A percentile compares a stretch with the other conserved stretches of the same genome.
Conservation (phyloP, 1,140 invertebrate species). For the Magallana gigas region DNA sequence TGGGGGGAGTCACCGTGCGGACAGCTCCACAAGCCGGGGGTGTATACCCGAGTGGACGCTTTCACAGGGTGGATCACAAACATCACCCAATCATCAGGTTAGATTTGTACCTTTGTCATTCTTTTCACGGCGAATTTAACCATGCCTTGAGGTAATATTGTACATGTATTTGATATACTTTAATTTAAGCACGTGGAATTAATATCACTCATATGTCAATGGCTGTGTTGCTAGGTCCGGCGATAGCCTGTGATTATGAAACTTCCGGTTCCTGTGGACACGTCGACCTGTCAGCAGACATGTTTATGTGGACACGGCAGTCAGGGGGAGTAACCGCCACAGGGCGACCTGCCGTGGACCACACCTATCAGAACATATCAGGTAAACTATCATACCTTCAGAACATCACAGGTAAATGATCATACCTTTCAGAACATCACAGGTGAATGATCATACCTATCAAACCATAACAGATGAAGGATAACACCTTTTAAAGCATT, state of each 20-base stretch:
- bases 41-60: constrained; percentile 89
- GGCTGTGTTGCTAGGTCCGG: too few relatives aligned
- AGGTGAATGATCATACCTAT: too few relatives aligned
- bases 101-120: too few relatives aligned
- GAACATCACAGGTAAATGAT: too few relatives aligned
- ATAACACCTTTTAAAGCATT: too few relatives aligned
- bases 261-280: constrained; percentile 57
- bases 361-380: constrained; percentile 45
- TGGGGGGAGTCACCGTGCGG: constrained; percentile 94
- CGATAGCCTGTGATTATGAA: constrained; percentile 59
- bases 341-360: constrained; percentile 48
- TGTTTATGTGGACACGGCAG: constrained; percentile 61
- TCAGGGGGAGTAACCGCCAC: constrained; percentile 46
- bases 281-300: constrained; percentile 48
- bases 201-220: neutral
- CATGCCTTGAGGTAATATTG: too few relatives aligned
- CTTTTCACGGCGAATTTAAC: too few relatives aligned
- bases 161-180: too few relatives aligned
- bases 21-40: constrained; percentile 92
- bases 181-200: neutral
- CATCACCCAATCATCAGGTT: constrained; percentile 51
- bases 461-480: too few relatives aligned
- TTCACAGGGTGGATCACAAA: constrained; percentile 87
- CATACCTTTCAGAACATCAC: too few relatives aligned
- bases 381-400: constrained; percentile 39